A percentile compares a stretch with the other conserved stretches of the same genome.
Evolutionary conservation across 2,797 vertebrate genomes (phyloP).

Genomic region (Scomberomorus guttatus): DNA sequence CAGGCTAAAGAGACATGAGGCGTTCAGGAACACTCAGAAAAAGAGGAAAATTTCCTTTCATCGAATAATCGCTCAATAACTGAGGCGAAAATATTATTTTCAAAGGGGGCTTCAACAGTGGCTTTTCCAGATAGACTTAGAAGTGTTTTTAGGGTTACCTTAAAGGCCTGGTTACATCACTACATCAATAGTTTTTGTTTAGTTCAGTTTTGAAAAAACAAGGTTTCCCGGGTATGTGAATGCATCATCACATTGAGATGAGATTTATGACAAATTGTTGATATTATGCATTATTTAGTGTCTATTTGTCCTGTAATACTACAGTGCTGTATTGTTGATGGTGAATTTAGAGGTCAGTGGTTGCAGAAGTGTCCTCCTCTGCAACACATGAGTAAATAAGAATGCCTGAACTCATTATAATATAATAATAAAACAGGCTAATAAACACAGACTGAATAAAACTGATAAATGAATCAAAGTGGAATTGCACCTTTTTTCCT

Average conservation of each 20-base stretch:
- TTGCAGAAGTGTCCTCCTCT: background rate
- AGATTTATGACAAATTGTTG: conserved; percentile 8
- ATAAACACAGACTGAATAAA: background rate
- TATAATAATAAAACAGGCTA: background rate
- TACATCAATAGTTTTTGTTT: background rate
- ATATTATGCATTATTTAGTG: conserved; percentile 6
- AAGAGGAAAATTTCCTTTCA: accelerated
- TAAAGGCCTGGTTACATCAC: accelerated
- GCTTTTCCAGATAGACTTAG: accelerated
- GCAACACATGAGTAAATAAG: background rate
- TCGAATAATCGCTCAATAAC: accelerated
- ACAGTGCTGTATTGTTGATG: background rate
- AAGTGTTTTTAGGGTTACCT: background rate
- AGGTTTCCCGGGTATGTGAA: background rate
- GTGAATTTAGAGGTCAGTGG: conserved; percentile 13
- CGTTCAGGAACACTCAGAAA: conserved; percentile 26
- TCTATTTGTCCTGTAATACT: conserved; percentile 3
- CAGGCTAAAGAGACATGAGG: background rate
- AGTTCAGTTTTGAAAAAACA: accelerated
- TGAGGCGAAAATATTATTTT: background rate
- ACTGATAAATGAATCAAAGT: background rate
- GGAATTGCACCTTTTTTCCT: background rate
- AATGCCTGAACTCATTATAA: background rate
- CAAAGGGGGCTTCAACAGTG: background rate
- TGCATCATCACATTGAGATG: background rate